Percentiles rank a stretch among this genome's conserved stretches.
These are phyloP conservation scores for Pasiphila rectangulata DNA, from an alignment of 2,888 invertebrate species.

Conservation along the genomic window DNA sequence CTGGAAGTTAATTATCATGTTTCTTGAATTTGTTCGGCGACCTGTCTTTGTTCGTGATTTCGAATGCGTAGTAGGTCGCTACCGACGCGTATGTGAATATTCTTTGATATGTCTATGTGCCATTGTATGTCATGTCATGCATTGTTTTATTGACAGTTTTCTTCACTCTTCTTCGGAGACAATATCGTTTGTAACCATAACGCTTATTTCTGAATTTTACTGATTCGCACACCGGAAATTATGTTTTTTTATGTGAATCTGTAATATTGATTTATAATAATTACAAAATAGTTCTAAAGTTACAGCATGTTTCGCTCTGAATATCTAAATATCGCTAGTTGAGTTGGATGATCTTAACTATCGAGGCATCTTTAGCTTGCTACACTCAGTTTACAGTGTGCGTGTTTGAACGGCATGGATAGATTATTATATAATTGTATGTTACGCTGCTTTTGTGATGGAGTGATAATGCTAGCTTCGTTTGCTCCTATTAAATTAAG, in stretches of 20 bases:
- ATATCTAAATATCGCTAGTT: conserved; percentile 40
- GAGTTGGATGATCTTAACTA: conserved; percentile 30
- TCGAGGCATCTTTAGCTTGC: conserved; percentile 27
- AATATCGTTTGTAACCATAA: conserved; percentile 23
- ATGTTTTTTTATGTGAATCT: not conserved
- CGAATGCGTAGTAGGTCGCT: conserved; percentile 1
- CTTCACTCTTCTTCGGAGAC: conserved; percentile 25
- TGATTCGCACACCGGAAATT: conserved; percentile 1
- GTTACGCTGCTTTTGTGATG: conserved; percentile 11
- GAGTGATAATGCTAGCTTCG: conserved; percentile 6
- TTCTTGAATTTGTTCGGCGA: conserved; percentile 26
- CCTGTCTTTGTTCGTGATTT: conserved; percentile 18
- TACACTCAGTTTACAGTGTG: conserved; percentile 19
- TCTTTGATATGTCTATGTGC: conserved; percentile 18
- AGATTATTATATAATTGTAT: conserved; percentile 26
- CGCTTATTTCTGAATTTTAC: conserved; percentile 19
- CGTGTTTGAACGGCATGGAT: conserved; percentile 27
- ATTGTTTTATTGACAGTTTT: conserved; percentile 31
- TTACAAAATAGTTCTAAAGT: not conserved
- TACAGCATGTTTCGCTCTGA: conserved; percentile 43
- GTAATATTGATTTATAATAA: not conserved
- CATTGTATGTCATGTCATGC: conserved; percentile 23
- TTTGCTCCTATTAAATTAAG: not conserved
- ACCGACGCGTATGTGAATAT: conserved; percentile 17
- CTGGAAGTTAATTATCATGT: conserved; percentile 23